Conservation (phyloP, 1,140 invertebrate species). For the Drosophila kurseongensis region DNA sequence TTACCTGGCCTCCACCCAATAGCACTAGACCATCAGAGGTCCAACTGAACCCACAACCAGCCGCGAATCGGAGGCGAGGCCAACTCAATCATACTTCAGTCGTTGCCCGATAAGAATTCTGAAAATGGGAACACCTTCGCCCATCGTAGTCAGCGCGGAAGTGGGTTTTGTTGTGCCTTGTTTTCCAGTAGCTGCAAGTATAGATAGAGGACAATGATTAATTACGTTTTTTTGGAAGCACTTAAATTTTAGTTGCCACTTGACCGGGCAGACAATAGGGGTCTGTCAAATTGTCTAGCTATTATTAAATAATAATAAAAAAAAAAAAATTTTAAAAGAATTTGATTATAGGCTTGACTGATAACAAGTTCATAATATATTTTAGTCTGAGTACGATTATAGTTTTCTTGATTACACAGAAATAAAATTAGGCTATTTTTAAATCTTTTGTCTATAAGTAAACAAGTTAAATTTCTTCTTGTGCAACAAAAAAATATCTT, state of each 20-base stretch:
- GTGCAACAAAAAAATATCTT: slow-evolving; percentile 2
- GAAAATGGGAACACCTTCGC: slow-evolving; percentile 4
- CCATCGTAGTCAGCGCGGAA: neutral
- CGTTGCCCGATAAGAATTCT: slow-evolving; percentile 54
- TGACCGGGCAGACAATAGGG: slow-evolving; percentile 17
- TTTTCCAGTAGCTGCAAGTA: slow-evolving; percentile 32
- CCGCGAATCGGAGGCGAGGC: slow-evolving; percentile 11
- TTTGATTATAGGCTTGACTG: neutral
- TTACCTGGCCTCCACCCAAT: slow-evolving; percentile 27
- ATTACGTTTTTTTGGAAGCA: neutral
- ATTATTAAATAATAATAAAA: slow-evolving; percentile 1
- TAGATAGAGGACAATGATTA: slow-evolving; percentile 6
- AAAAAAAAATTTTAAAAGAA: slow-evolving; percentile 6
- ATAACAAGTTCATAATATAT: slow-evolving; percentile 13
- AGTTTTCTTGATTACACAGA: too few species aligned
- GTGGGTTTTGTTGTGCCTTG: slow-evolving; percentile 1
- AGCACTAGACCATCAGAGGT: slow-evolving; percentile 17
- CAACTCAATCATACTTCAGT: slow-evolving; percentile 30
- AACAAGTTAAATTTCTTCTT: neutral
- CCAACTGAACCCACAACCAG: slow-evolving; percentile 4
- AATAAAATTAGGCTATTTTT: too few species aligned
- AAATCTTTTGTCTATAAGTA: neutral
- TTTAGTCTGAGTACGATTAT: too few species aligned
- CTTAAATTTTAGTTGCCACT: slow-evolving; percentile 15
- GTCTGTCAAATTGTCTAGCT: slow-evolving; percentile 13